These are phyloP conservation scores for Congeria kusceri DNA, from an alignment of 2,888 invertebrate genomes.

Conservation along the genomic window DNA sequence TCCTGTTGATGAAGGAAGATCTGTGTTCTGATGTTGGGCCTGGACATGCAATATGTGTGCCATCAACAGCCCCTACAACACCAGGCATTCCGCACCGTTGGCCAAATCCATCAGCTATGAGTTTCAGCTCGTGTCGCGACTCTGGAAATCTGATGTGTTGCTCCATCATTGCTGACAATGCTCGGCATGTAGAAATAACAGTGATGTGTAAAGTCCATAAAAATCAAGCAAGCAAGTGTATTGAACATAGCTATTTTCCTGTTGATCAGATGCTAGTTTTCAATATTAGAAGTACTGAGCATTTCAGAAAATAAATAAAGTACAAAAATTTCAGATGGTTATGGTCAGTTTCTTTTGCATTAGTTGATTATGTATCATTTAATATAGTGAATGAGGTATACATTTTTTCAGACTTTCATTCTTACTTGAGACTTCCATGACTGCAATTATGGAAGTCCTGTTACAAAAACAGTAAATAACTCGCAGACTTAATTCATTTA, in stretches of 20 bases:
- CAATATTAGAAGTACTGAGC: neutral
- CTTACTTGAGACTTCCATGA: no score
- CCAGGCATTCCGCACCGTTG: conserved; percentile 38
- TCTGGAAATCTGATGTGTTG: neutral
- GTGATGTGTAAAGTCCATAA: neutral
- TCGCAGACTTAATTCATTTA: no score
- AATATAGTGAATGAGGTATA: no score
- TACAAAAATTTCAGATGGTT: no score
- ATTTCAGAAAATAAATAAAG: neutral
- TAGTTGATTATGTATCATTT: neutral
- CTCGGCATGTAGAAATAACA: neutral
- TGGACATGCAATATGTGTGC: conserved; percentile 32
- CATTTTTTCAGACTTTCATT: no score
- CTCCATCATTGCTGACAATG: neutral
- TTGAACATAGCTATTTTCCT: neutral
- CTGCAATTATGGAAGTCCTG: no score
- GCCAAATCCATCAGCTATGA: conserved; percentile 19
- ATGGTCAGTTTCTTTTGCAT: neutral
- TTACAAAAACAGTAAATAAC: no score
- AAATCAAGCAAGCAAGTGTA: neutral
- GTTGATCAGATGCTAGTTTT: no score
- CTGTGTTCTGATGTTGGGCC: conserved; percentile 32
- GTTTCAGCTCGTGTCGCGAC: neutral
- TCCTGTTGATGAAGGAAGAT: conserved; percentile 18
- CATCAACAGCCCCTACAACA: conserved; percentile 41